phyloP scores from a whole-genome alignment of 2,888 invertebrate species.

The Malacosoma neustria region DNA sequence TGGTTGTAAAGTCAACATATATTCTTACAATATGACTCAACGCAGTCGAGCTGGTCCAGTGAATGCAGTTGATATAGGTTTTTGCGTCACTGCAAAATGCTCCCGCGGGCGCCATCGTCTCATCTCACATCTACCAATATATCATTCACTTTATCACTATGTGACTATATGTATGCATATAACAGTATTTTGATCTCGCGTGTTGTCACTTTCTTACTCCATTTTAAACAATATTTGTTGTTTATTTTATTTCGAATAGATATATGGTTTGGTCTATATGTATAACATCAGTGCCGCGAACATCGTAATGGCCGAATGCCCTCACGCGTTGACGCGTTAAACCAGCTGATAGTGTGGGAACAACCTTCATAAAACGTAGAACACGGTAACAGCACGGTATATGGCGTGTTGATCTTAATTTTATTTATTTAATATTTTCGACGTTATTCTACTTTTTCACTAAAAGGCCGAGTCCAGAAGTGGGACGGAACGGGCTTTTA shows the following conservation, averaged over 20 bases:
- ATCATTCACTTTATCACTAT: constrained; percentile 37
- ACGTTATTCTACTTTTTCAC: too few species aligned
- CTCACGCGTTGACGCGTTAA: constrained; percentile 48
- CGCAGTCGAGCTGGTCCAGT: constrained; percentile 13
- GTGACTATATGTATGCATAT: too few species aligned
- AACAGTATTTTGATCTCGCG: too few species aligned
- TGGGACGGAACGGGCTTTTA: constrained; percentile 7
- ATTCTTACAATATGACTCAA: constrained; percentile 9
- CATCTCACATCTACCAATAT: constrained; percentile 32
- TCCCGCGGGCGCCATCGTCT: constrained; percentile 34
- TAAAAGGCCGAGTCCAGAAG: too few species aligned
- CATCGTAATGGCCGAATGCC: constrained; percentile 31
- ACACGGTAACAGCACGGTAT: constrained; percentile 13
- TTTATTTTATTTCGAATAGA: too few species aligned
- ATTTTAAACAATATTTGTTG: not conserved
- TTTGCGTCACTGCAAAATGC: constrained; percentile 44
- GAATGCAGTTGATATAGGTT: constrained; percentile 30
- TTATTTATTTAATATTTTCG: too few species aligned
- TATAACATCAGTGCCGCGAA: constrained; percentile 3
- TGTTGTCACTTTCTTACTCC: too few species aligned
- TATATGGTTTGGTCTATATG: not conserved
- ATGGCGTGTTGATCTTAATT: too few species aligned
- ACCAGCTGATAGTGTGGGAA: constrained; percentile 68
- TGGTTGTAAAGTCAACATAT: not conserved
- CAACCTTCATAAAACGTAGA: constrained; percentile 41